Evolutionary conservation across 2,888 invertebrate species (phyloP).

Genomic region (Microchrysa polita): DNA sequence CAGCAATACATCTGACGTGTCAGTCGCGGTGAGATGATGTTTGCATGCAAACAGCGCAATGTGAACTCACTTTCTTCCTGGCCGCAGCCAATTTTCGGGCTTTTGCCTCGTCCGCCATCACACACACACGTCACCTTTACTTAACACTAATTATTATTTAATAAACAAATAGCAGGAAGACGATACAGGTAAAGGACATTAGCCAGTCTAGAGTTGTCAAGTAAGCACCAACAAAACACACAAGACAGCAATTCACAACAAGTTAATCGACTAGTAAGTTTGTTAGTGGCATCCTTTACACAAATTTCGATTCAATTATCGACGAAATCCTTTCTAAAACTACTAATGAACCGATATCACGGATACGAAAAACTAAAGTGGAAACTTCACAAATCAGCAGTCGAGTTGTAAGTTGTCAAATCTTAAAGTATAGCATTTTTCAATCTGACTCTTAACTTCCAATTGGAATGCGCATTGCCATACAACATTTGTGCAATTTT

Average conservation of each 20-base stretch:
- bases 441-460: neutral
- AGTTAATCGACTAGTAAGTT: no score
- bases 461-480: neutral
- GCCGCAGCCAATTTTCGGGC: constrained; percentile 63
- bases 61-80: constrained; percentile 53
- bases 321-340: no score
- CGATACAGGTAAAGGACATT: no score
- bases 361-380: no score
- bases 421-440: neutral
- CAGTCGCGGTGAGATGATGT: neutral
- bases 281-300: no score
- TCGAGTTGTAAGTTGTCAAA: constrained; percentile 29
- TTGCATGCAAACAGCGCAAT: neutral
- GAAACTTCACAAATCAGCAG: constrained; percentile 15
- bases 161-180: no score
- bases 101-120: constrained; percentile 57
- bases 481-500: neutral
- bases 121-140: neutral
- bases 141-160: no score
- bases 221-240: no score
- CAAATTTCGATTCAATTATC: no score
- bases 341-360: no score
- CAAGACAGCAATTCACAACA: no score
- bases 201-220: no score
- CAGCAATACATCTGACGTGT: constrained; percentile 42